These are phyloP conservation scores for Lasioglossum morio DNA, from an alignment of 2,888 invertebrate genomes.

Conservation along the genomic window DNA sequence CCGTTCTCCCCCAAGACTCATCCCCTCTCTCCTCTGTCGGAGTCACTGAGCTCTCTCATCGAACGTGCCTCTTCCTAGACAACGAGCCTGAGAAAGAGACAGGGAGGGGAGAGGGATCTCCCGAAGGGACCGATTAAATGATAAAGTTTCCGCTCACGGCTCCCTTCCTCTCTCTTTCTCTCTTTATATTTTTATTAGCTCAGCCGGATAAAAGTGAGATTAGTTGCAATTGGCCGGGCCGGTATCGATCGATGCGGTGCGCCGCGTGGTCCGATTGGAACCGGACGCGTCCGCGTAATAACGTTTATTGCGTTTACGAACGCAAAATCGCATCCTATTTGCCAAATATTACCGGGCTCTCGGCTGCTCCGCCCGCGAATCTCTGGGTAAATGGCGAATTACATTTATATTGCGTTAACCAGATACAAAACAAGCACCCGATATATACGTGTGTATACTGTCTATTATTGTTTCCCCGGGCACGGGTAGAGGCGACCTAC, in stretches of 20 bases:
- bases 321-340: conserved; percentile 21
- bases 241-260: conserved; percentile 4
- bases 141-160: conserved; percentile 21
- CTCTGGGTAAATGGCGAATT: conserved; percentile 39
- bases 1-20: conserved; percentile 4
- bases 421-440: conserved; percentile 25
- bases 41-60: conserved; percentile 1
- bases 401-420: conserved; percentile 43
- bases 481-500: background rate
- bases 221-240: conserved; percentile 5
- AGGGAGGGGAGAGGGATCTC: background rate
- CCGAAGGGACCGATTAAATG: conserved; percentile 20
- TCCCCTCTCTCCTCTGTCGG: background rate
- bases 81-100: background rate
- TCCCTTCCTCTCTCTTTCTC: background rate
- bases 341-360: conserved; percentile 3
- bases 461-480: conserved; percentile 18
- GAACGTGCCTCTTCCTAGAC: conserved; percentile 19
- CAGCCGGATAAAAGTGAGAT: conserved; percentile 13
- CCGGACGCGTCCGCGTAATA: conserved; percentile 19
- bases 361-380: background rate
- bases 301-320: conserved; percentile 32
- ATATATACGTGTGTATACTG: background rate
- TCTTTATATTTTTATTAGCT: conserved; percentile 29
- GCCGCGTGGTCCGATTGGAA: conserved; percentile 7